Evolutionary conservation across 2,113 vertebrate species (phyloP).

Genomic region (Vulpes vulpes): DNA sequence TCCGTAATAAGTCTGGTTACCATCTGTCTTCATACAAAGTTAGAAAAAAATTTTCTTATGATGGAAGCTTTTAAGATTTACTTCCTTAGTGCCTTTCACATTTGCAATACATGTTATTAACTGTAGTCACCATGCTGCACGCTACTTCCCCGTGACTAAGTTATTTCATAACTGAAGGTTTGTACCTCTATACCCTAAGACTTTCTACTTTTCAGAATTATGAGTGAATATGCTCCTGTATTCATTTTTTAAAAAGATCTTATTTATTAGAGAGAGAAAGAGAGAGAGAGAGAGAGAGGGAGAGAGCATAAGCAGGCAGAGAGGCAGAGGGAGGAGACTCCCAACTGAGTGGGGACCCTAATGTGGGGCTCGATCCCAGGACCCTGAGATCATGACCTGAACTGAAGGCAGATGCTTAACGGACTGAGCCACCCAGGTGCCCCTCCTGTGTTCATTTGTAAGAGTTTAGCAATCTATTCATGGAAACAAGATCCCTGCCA

Average conservation of each 20-base stretch:
- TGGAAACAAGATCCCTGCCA: background rate
- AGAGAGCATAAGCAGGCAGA: background rate
- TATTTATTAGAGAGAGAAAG: background rate
- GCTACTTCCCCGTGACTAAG: background rate
- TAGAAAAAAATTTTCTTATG: background rate
- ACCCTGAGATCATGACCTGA: background rate
- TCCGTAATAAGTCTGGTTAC: background rate
- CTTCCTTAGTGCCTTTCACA: background rate
- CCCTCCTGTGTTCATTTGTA: background rate
- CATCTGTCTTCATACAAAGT: background rate
- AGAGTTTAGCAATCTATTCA: background rate
- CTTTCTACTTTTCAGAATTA: background rate
- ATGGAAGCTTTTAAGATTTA: background rate
- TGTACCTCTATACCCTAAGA: background rate
- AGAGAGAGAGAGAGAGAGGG: too few relatives aligned
- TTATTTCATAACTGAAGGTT: background rate
- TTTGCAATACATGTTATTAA: background rate
- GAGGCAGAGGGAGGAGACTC: background rate
- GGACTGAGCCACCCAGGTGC: background rate
- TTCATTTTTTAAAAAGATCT: background rate
- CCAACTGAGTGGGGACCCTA: background rate
- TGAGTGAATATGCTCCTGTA: background rate
- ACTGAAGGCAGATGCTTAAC: background rate
- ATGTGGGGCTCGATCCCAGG: background rate
- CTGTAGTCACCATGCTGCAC: background rate